Base-by-base conservation (phyloP, 2,797 vertebrate genomes). In the Echiichthys vipera region DNA sequence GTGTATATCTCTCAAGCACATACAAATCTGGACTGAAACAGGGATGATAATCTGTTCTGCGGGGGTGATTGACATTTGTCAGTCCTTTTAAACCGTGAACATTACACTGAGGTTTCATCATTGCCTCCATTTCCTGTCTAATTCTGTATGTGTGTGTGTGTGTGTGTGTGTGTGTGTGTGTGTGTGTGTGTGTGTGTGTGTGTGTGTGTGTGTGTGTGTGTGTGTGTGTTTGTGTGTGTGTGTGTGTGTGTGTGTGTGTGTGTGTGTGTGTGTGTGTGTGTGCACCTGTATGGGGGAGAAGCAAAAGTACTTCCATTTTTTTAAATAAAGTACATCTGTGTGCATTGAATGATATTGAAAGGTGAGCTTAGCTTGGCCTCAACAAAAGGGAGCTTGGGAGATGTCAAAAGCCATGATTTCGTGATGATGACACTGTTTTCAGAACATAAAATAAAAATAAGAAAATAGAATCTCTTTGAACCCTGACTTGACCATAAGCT, bases 71-170 rank as follows among this genome's bases (percentile, higher is more conserved):
- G 86, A 88, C 36, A 10, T 73, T 85, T 86, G 85, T 88, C 86
- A 75, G 54, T 84, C 72, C 65, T 74, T 71, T 74, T 54, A 42
- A 83, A 63, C 39, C 62, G 70, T 24, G 11, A 74, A 69, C 64
- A 43, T 92, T 92, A 71, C 89, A 86, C 73, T 25, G 47, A 72
- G 74, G 77, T 91, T 91, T 91, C 90, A 91, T 91, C 89, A 92
- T 68, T 74, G 84, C 78, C 70, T 88, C 77, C 12, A 70, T 78
- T 86, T 89, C 74, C 84, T 72, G 65, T 78, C 77, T 55, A 59
- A 68, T 66, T 61, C 5, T 37, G 17, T 13, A 24, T 2, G 46
- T 47, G 22, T 14, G 45, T 25, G 32, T 24, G 53, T 5, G 14
- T 42, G 25, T 42, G 17, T 61, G 7, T 37, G 17, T 13, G 46